phyloP scores from a whole-genome alignment of 2,113 vertebrate genomes.

The Dasyurus viverrinus region DNA sequence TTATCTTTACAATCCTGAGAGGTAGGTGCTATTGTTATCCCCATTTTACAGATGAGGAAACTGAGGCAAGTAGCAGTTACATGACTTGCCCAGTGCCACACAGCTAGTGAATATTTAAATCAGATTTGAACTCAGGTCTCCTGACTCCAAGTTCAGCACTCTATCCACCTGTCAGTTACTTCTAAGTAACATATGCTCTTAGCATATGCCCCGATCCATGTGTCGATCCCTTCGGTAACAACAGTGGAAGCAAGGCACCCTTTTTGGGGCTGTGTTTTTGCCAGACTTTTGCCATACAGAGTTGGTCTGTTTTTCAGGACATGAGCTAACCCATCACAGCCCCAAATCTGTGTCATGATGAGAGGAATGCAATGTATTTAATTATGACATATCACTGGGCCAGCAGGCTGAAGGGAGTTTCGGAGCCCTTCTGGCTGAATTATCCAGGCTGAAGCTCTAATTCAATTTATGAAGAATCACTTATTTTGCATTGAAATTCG shows the following conservation, averaged over 20 bases:
- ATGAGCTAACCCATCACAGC: not conserved
- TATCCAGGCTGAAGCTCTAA: slow-evolving; percentile 8
- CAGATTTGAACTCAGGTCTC: not conserved
- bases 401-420: slow-evolving; percentile 15
- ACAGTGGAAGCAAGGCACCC: not conserved
- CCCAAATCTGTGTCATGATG: not conserved
- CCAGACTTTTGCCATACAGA: not conserved
- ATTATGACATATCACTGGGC: not conserved
- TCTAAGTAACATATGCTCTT: not conserved
- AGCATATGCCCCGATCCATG: not conserved
- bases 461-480: slow-evolving; percentile 31
- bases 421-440: slow-evolving; percentile 41
- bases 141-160: not conserved
- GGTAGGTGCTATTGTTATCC: not conserved
- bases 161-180: not conserved
- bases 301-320: not conserved
- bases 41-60: not conserved
- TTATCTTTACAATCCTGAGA: not conserved
- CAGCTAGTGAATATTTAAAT: not conserved
- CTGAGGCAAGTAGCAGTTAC: not conserved
- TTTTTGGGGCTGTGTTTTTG: too few relatives aligned
- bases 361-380: not conserved
- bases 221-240: not conserved
- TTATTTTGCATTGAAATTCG: not conserved
- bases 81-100: not conserved